Base-by-base conservation (phyloP, 1,140 invertebrate genomes). In the Micrasema longulum region DNA sequence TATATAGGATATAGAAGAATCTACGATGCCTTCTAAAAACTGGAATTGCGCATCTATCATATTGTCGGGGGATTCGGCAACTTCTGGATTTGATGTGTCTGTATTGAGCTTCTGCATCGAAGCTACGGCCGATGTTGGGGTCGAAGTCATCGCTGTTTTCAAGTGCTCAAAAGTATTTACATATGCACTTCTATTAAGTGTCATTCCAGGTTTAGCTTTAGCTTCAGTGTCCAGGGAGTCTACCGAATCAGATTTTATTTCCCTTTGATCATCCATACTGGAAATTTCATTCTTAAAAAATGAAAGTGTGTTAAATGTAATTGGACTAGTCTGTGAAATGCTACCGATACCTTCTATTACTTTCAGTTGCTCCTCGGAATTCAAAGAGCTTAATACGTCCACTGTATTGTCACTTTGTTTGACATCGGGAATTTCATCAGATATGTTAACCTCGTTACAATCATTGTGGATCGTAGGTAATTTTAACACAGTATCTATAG, bases 11-110 rank as follows among this genome's bases (percentile, higher is more conserved):
- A 63, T 57, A 12, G 53, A 57, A 31, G 53, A 57, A 36, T 57
- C 53, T 16, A 36, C 48, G 35, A 72, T 64, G 26, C 47, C 52
- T 45, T 76, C 69, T 47, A 76, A 71, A 60, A 76, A 76, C 57
- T 76, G 38, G 52, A 76, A 76, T 26, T 76, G 71, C 7, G 7
- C 48, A 69, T 76, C 71, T 16, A 76, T 76, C 0, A 76, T 14
- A 47, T 31, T 63, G n/a, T 73, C 65, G 20, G 71, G 50, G 2
- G 63, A 69, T 65, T 76, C 67, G 2, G 57, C 20, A 48, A 50
- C 50, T 36, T 75, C 73, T 12, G 35, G 23, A 36, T 16, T 6
- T 38, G 53, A 35, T 18, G 16, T n/a, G 11, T 35, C 20, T n/a
- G 26, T 18, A 57, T 16, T 20, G n/a, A n/a, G n/a, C 6, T n/a